Conservation (phyloP, 2,888 invertebrate genomes). For the Timandra comae region DNA sequence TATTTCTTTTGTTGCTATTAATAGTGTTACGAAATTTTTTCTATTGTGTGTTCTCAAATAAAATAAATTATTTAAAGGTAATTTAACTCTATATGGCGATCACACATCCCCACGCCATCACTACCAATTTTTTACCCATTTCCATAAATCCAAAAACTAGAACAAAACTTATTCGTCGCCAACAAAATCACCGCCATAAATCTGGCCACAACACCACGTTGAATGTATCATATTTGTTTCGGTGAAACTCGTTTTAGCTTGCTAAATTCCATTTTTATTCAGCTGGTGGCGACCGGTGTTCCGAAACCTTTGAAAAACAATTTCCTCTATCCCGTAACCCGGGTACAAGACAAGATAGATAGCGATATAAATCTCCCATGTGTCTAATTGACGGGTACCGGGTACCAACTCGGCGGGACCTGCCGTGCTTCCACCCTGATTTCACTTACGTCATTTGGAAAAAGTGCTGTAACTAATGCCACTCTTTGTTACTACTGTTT, state of each 20-base stretch:
- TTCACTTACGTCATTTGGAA: slow-evolving; percentile 44
- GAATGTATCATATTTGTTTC: slow-evolving; percentile 33
- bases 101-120: no score
- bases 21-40: no score
- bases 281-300: slow-evolving; percentile 16
- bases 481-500: slow-evolving; percentile 18
- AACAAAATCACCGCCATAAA: slow-evolving; percentile 29
- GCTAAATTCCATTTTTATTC: slow-evolving; percentile 35
- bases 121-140: slow-evolving; percentile 17
- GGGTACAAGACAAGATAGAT: slow-evolving; percentile 59
- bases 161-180: slow-evolving; percentile 26
- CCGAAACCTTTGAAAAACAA: slow-evolving; percentile 51
- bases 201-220: slow-evolving; percentile 29
- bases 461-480: slow-evolving; percentile 31
- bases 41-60: no score
- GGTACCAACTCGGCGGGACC: slow-evolving; percentile 33
- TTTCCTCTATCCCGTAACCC: slow-evolving; percentile 42
- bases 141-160: slow-evolving; percentile 18
- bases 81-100: no score
- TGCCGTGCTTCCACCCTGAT: slow-evolving; percentile 39
- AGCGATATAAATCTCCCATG: slow-evolving; percentile 65
- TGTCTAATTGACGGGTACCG: slow-evolving; percentile 68
- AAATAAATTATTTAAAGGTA: no score
- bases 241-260: slow-evolving; percentile 30
- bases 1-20: no score